Evolutionary conservation across 2,888 invertebrate species (phyloP), one percentile per base, ranked within the genome.

Genomic region (Emmelina monodactyla): DNA sequence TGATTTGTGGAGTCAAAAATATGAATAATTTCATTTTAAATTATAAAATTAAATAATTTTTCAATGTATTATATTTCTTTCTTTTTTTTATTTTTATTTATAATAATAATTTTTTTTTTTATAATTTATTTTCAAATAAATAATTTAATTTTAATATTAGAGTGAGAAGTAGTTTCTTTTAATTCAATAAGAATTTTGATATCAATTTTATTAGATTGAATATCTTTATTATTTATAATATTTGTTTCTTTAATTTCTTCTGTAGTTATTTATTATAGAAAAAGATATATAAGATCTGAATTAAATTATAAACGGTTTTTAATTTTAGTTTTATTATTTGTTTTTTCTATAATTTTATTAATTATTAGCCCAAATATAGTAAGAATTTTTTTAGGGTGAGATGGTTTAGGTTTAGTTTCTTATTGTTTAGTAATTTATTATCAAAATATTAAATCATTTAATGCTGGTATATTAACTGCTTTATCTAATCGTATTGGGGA

Each of bases 401-500:
- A 89, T 84, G 88, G 88, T 0, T 79, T 89, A 62, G 88, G 88
- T 0, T 72, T 89, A 58, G 58, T 69, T 53, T 89, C 88, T 55
- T 89, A 87, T 83, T 84, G 85, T 80, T 84, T 89, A 65, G 85
- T 88, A 1, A 83, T 87, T 82, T 88, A 83, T 75, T 88, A 86
- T 71, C 84, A 87, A 66, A 88, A 86, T 82, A 57, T 80, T 36
- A 85, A 83, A 41, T 87, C 87, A 50, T 84, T 76, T 82, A 85
- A 83, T 79, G 85, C 87, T 1, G 88, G 88, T 0, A 88, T 89
- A 71, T 75, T 89, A 55, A 90, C 89, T 11, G 83, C 83, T 51
- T 66, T 90, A 57, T 85, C 83, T 13, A 90, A 90, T 83, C 89
- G 89, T 10, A 62, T 89, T 59, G 88, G 89, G 0, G 88, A 90